Conservation (phyloP, 2,888 invertebrate genomes). For the Lissocephala sabroskyi region DNA sequence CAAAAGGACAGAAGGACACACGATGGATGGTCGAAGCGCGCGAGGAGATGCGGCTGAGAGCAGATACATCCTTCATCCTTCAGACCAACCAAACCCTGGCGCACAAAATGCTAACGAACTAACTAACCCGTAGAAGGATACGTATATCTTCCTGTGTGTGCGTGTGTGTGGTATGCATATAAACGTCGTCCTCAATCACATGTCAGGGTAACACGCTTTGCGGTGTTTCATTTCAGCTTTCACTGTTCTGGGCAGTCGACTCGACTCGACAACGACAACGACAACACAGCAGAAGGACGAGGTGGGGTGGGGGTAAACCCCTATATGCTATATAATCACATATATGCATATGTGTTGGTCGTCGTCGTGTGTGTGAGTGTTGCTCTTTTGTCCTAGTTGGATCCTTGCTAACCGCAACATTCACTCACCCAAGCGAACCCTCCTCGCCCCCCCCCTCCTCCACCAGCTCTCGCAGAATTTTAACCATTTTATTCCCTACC, state of each 20-base stretch:
- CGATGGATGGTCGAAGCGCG: too few species aligned
- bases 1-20: too few species aligned
- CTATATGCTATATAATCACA: background rate
- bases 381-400: constrained; percentile 64
- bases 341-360: constrained; percentile 22
- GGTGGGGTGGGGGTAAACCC: constrained; percentile 21
- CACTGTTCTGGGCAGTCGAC: constrained; percentile 23
- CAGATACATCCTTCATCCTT: too few species aligned
- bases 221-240: constrained; percentile 53
- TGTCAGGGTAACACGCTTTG: constrained; percentile 60
- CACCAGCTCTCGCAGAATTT: background rate
- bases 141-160: constrained; percentile 7
- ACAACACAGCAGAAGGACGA: too few species aligned
- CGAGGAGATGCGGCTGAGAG: too few species aligned
- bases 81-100: too few species aligned
- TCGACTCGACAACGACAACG: too few species aligned
- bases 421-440: too few species aligned
- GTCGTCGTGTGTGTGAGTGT: constrained; percentile 32
- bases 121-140: constrained; percentile 43
- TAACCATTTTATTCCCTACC: too few species aligned
- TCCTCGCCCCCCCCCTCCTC: too few species aligned
- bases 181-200: constrained; percentile 65
- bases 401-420: constrained; percentile 48
- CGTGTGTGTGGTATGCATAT: constrained; percentile 32
- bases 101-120: constrained; percentile 62